Evolutionary conservation across 2,797 vertebrate species (phyloP).

Genomic region (Chromis chromis): DNA sequence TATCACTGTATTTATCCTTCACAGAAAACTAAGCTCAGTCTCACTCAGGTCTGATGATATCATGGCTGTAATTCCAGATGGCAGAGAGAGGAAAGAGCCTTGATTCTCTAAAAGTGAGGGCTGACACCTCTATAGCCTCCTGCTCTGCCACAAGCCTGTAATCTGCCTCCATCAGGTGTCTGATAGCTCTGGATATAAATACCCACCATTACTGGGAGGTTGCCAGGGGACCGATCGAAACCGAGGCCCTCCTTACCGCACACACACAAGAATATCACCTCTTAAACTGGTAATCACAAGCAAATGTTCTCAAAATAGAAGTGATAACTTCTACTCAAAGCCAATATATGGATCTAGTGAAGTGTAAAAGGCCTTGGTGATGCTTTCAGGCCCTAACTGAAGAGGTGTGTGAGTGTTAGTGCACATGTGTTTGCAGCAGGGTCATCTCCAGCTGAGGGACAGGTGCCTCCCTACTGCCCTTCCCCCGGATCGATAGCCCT

Average conservation of each 20-base stretch:
- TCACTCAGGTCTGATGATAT: constrained; percentile 38
- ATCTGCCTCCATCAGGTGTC: constrained; percentile 74
- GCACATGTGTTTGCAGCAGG: constrained; percentile 11
- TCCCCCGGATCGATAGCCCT: constrained; percentile 75
- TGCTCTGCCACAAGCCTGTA: constrained; percentile 59
- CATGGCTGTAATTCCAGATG: constrained; percentile 49
- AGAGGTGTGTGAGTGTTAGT: constrained; percentile 28
- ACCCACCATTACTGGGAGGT: constrained; percentile 67
- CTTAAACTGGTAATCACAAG: constrained; percentile 51
- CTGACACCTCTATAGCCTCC: constrained; percentile 60
- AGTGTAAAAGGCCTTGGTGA: constrained; percentile 66
- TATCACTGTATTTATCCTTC: constrained; percentile 9
- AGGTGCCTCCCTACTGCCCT: constrained; percentile 60
- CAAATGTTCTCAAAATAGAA: constrained; percentile 66
- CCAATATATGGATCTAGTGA: constrained; percentile 69
- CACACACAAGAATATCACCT: constrained; percentile 28
- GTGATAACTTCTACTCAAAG: constrained; percentile 57
- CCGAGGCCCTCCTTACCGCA: background rate
- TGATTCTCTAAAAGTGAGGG: constrained; percentile 59
- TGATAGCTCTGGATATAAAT: constrained; percentile 73
- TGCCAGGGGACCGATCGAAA: constrained; percentile 53
- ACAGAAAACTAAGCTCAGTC: constrained; percentile 20
- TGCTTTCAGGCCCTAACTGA: constrained; percentile 60
- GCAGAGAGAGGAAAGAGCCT: constrained; percentile 52
- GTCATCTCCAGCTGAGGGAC: constrained; percentile 66